A percentile compares a stretch with the other conserved stretches of the same genome.
phyloP scores from a whole-genome alignment of 2,113 vertebrate species.

The Semnopithecus entellus region DNA sequence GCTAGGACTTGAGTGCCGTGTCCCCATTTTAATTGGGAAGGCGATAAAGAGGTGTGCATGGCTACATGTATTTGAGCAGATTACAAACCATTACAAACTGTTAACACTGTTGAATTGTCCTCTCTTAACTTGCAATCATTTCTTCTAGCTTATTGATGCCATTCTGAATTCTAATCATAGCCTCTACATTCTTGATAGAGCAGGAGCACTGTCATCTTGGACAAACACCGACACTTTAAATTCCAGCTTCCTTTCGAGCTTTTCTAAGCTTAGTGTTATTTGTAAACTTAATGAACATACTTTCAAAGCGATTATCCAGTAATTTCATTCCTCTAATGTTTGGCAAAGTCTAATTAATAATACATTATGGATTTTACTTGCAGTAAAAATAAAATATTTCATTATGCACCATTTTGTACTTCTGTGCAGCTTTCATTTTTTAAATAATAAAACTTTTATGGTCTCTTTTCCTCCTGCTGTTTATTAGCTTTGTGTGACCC shows the following conservation, averaged over 20 bases:
- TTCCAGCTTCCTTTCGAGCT: too few species aligned
- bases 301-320: constrained; percentile 36
- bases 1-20: not conserved
- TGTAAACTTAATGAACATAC: constrained; percentile 33
- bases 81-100: not conserved
- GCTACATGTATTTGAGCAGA: not conserved
- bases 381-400: constrained; percentile 56
- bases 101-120: not conserved
- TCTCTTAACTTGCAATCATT: not conserved
- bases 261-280: not conserved
- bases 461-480: constrained; percentile 36
- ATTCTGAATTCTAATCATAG: constrained; percentile 27
- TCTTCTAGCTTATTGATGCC: not conserved
- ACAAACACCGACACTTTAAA: too few species aligned
- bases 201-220: too few species aligned
- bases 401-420: not conserved
- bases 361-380: constrained; percentile 29
- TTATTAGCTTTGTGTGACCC: constrained; percentile 90
- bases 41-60: not conserved
- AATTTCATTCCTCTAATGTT: constrained; percentile 20
- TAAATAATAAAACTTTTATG: constrained; percentile 24
- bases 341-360: constrained; percentile 51
- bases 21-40: not conserved
- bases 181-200: not conserved
- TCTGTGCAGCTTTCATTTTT: constrained; percentile 30